Evolutionary conservation across 2,113 vertebrate genomes (phyloP), one percentile per base, ranked within the genome.

Genomic region (Pomatostomus ruficeps): DNA sequence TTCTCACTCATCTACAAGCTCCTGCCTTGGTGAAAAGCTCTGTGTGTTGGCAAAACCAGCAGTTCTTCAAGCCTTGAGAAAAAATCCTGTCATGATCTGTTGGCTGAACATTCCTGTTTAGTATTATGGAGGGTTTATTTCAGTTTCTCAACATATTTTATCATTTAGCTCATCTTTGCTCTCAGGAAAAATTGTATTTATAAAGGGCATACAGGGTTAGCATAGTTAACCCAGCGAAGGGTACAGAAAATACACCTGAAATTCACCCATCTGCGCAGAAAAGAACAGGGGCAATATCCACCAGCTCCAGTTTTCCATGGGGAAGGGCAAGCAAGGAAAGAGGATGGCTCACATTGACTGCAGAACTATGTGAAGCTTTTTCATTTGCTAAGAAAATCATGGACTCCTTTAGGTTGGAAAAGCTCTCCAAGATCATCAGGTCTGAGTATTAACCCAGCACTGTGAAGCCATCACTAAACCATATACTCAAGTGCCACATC

Each of bases 181-280:
- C 36, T 24, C 17, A 70, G 19, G 21, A 71, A 66, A 36, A 83
- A 35, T 10, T 6, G 5, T 7, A 7, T 45, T 63, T 31, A 57
- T 48, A 29, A 45, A 66, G 9, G 18, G 5, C 0, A 2, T 9
- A 9, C 7, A 33, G 0, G 0, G 1, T 52, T 75, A 65, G 29
- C 15, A 9, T 0, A 17, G 20, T 23, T 62, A 66, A 74, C 25
- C 5, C 43, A 36, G 57, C 40, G 61, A 26, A 54, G 17, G 21
- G 66, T 6, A 16, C 10, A 35, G 35, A 15, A 93, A 79, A 57
- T 14, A 74, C 21, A 55, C n/a, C 67, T n/a, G 11, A 23, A 85
- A 73, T 42, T 49, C 29, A 29, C 31, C 40, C 43, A 58, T 11
- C 38, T 73, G 67, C 31, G 75, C 0, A 0, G 38, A 23, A 19